A percentile compares a stretch with the other conserved stretches of the same genome.
These are phyloP conservation scores for Colius striatus DNA, from an alignment of 2,113 vertebrate genomes.

Conservation along the genomic window DNA sequence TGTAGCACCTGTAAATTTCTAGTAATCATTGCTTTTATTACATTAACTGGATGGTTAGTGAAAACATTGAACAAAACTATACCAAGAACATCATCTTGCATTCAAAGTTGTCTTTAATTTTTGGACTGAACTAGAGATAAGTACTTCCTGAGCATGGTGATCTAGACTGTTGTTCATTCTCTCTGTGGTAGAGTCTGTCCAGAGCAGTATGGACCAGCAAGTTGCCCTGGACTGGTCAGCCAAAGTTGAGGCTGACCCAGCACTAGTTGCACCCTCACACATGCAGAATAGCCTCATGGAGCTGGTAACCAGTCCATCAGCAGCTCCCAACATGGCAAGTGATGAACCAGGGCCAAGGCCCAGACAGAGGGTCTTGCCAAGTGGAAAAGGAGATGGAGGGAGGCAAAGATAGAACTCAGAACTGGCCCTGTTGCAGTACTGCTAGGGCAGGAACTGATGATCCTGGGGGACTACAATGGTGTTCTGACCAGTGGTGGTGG, in stretches of 20 bases:
- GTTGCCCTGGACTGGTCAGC: background rate
- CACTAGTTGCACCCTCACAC: background rate
- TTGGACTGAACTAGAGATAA: background rate
- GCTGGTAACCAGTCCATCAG: background rate
- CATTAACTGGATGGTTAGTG: background rate
- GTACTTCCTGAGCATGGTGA: background rate
- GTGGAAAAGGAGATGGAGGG: background rate
- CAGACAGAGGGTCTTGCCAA: background rate
- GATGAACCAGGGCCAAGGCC: background rate
- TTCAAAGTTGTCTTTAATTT: background rate
- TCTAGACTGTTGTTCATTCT: background rate
- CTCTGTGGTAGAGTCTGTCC: background rate
- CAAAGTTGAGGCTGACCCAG: background rate
- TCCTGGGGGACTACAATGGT: fast-evolving
- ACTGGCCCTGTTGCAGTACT: fast-evolving
- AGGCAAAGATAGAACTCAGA: background rate
- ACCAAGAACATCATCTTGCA: background rate
- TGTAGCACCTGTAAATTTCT: background rate
- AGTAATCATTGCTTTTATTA: background rate
- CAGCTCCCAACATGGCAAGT: fast-evolving
- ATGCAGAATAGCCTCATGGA: background rate
- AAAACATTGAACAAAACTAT: background rate
- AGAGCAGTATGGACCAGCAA: background rate
- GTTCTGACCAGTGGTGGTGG: background rate
- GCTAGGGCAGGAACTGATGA: background rate